Conservation (phyloP, 2,888 invertebrate genomes). For the Mythimna ferrago region DNA sequence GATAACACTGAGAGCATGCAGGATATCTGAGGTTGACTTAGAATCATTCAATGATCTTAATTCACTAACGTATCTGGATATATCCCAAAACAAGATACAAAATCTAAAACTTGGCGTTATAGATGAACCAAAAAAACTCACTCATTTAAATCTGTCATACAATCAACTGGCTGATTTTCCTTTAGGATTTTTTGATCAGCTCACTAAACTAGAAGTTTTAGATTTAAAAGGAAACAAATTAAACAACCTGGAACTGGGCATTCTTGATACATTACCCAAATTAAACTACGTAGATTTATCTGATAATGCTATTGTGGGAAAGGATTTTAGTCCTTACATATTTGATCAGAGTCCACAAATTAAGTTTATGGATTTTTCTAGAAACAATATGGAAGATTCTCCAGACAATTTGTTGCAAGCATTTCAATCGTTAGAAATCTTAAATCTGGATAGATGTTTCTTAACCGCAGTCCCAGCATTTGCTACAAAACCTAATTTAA, state of each 20-base stretch:
- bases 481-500: slow-evolving; percentile 72
- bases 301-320: slow-evolving; percentile 72
- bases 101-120: slow-evolving; percentile 63
- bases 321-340: slow-evolving; percentile 65
- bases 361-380: slow-evolving; percentile 65
- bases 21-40: slow-evolving; percentile 65
- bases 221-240: slow-evolving; percentile 68
- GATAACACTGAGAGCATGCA: slow-evolving; percentile 69
- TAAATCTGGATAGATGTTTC: slow-evolving; percentile 72
- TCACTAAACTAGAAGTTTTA: slow-evolving; percentile 60
- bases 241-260: slow-evolving; percentile 58
- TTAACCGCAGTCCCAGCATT: slow-evolving; percentile 75
- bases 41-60: slow-evolving; percentile 66
- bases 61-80: slow-evolving; percentile 62
- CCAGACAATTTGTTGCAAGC: slow-evolving; percentile 68
- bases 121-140: slow-evolving; percentile 61
- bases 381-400: slow-evolving; percentile 66
- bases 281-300: slow-evolving; percentile 72
- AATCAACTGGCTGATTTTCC: slow-evolving; percentile 65
- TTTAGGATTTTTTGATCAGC: slow-evolving; percentile 63
- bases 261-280: slow-evolving; percentile 63
- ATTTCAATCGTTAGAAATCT: slow-evolving; percentile 65
- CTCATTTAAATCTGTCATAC: slow-evolving; percentile 64
- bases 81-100: slow-evolving; percentile 67
- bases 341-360: slow-evolving; percentile 63